Conservation (phyloP, 2,888 invertebrate genomes). For the Sinotaia quadrata region DNA sequence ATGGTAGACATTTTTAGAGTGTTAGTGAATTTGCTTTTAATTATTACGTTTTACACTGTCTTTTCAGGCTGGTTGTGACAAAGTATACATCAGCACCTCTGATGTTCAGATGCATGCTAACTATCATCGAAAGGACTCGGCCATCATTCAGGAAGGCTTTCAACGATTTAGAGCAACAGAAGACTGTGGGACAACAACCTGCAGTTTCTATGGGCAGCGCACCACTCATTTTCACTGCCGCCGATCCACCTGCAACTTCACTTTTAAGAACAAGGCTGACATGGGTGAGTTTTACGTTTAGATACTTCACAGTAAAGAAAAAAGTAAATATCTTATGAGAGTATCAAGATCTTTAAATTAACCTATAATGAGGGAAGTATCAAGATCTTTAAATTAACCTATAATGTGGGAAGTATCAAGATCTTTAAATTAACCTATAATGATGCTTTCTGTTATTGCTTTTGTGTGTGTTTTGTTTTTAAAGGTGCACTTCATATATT, state of each 20-base stretch:
- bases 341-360: too few species aligned
- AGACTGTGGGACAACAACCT: constrained; percentile 91
- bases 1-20: too few species aligned
- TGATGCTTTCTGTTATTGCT: too few species aligned
- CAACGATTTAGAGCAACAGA: constrained; percentile 96
- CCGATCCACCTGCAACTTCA: constrained; percentile 90
- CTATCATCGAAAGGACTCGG: constrained; percentile 97
- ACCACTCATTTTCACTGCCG: constrained; percentile 99
- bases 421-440: too few species aligned
- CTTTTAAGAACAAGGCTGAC: constrained; percentile 99
- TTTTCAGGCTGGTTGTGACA: constrained; percentile 76
- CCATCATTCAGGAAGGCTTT: constrained; percentile 97
- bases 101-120: constrained; percentile 99
- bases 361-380: too few species aligned
- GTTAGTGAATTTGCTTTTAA: too few species aligned
- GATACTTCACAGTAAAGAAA: too few species aligned
- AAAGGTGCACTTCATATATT: too few species aligned
- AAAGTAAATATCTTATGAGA: too few species aligned
- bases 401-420: too few species aligned
- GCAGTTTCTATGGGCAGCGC: constrained; percentile 92
- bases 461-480: too few species aligned
- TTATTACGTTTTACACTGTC: constrained; percentile 18
- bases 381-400: too few species aligned
- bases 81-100: constrained; percentile 97
- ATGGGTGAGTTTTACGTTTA: constrained; percentile 99